A percentile compares a stretch with the other conserved stretches of the same genome.
These are phyloP conservation scores for Myotis findleyi DNA, from an alignment of 2,797 vertebrate species.

Conservation along the genomic window DNA sequence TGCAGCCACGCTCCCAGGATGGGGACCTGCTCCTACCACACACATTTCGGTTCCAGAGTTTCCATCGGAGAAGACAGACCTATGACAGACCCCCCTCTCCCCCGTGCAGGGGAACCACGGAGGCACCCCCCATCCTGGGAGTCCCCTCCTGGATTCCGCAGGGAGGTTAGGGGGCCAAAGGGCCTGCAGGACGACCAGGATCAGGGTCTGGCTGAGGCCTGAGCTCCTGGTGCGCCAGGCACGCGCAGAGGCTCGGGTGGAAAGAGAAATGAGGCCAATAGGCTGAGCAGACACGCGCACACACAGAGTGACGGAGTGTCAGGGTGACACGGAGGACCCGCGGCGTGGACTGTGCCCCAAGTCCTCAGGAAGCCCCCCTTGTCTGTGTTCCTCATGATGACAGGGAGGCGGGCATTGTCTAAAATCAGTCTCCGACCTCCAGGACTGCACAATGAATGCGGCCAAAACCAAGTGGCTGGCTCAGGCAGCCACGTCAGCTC, in stretches of 20 bases:
- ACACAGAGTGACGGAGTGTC: no score
- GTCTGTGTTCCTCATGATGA: not conserved
- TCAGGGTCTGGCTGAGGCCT: not conserved
- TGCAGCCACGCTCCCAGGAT: not conserved
- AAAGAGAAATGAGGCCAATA: not conserved
- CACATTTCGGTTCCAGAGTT: not conserved
- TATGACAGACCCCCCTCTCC: not conserved
- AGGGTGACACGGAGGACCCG: not conserved
- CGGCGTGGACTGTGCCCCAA: rapidly evolving
- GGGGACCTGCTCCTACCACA: not conserved
- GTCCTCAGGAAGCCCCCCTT: not conserved
- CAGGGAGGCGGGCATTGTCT: rapidly evolving
- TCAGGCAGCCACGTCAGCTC: not conserved
- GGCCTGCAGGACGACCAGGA: not conserved
- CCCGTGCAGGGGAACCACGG: not conserved
- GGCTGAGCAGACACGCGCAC: not conserved
- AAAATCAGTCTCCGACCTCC: not conserved
- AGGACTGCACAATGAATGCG: rapidly evolving
- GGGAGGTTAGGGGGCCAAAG: not conserved
- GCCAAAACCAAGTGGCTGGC: not conserved
- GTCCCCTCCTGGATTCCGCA: not conserved
- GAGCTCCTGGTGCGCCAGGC: not conserved
- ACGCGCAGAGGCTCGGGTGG: not conserved
- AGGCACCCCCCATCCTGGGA: not conserved
- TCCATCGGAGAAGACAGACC: not conserved